Evolutionary conservation across 2,797 vertebrate species (phyloP), one percentile per base, ranked within the genome.

Genomic region (Protosalanx chinensis): DNA sequence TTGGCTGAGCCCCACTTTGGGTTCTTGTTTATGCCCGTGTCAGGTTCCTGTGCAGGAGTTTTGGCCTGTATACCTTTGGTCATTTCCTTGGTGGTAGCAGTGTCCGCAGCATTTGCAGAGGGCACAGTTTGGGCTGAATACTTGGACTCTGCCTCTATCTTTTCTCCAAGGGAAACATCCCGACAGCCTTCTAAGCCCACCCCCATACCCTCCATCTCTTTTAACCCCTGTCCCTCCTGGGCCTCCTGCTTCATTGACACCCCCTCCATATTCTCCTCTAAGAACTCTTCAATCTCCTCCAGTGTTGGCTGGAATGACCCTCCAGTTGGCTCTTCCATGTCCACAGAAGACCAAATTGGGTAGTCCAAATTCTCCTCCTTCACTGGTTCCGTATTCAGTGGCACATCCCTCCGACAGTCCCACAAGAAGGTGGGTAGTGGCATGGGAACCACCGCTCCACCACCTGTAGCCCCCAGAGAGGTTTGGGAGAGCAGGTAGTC

Each of bases 241-340:
- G 86, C 77, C 67, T 93, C 92, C 78, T 93, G 92, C 83, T 94
- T 96, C 82, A 92, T 89, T 0, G 85, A 89, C 49, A 93, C 91
- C 29, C 84, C 72, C 74, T 95, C 91, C 95, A 96, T 96, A 76
- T 96, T 96, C 79, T 96, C 95, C 83, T 96, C 94, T 76, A 96
- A 84, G 89, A 96, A 96, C 78, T 96, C 95, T 86, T 95, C 94
- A 0, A 96, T 96, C 85, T 96, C 95, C 84, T 96, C 95, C 86
- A 96, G 84, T 0, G 95, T 96, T 63, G 95, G 95, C 81, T 95
- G 94, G 87, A 96, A 97, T 74, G 90, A 89, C 49, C 89, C 90
- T 64, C 82, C 86, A 0, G 84, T 80, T 37, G 85, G 84, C 64
- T 96, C 95, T 80, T 95, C 93, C 49, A 92, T 88, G 75, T 97